A percentile compares a stretch with the other conserved stretches of the same genome.
phyloP scores from a whole-genome alignment of 1,140 invertebrate species.

The Aphelenchoides avenae region DNA sequence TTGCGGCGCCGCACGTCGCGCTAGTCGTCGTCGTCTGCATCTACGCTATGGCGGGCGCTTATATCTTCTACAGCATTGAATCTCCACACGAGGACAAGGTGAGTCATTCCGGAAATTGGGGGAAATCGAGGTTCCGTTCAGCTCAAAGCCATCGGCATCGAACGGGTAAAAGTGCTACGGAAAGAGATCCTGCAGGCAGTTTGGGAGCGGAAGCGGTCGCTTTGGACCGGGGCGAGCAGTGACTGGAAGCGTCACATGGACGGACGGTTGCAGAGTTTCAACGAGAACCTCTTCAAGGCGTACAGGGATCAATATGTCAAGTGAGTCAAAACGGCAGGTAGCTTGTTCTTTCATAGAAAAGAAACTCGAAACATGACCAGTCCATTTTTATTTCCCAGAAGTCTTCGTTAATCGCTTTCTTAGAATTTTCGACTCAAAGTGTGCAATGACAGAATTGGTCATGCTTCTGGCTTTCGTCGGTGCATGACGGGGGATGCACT shows the following conservation, averaged over 20 bases:
- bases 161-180: slow-evolving; percentile 34
- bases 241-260: slow-evolving; percentile 45
- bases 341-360: not conserved
- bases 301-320: slow-evolving; percentile 59
- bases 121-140: slow-evolving; percentile 33
- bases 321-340: slow-evolving; percentile 3
- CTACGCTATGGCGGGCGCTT: slow-evolving; percentile 89
- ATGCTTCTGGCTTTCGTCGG: no score
- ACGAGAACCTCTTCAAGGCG: slow-evolving; percentile 49
- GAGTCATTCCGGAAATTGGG: slow-evolving; percentile 56
- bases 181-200: slow-evolving; percentile 34
- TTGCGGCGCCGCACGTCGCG: slow-evolving; percentile 69
- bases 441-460: no score
- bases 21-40: slow-evolving; percentile 86
- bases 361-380: not conserved
- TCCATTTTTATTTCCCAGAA: slow-evolving; percentile 9
- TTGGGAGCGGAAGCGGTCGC: slow-evolving; percentile 10
- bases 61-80: slow-evolving; percentile 82
- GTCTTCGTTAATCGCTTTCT: slow-evolving; percentile 11
- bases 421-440: slow-evolving; percentile 21
- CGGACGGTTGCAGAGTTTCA: slow-evolving; percentile 42
- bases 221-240: not conserved
- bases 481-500: no score
- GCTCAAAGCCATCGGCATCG: slow-evolving; percentile 45
- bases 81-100: slow-evolving; percentile 67